Conservation (phyloP, 2,797 vertebrate species). For the Esox lucius region DNA sequence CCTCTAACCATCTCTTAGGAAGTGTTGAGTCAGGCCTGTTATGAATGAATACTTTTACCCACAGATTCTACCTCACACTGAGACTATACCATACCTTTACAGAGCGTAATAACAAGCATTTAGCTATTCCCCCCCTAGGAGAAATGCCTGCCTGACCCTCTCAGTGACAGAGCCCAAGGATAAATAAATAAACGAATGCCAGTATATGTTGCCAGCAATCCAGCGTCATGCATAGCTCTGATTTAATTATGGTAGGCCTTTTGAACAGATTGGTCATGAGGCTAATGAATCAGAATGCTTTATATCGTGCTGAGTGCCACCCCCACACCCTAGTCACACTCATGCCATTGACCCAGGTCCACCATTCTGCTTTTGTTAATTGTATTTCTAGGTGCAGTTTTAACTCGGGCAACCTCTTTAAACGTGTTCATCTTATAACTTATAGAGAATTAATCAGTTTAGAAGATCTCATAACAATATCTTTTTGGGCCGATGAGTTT, state of each 20-base stretch:
- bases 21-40: conserved; percentile 10
- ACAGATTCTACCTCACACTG: background rate
- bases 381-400: conserved; percentile 4
- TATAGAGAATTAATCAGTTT: conserved; percentile 18
- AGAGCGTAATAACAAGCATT: background rate
- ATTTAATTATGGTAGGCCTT: conserved; percentile 79
- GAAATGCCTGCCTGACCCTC: background rate
- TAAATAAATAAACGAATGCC: conserved; percentile 59
- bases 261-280: conserved; percentile 79
- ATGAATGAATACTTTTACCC: conserved; percentile 10
- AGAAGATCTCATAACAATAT: background rate
- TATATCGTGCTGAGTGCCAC: conserved; percentile 70
- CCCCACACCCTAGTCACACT: conserved; percentile 31
- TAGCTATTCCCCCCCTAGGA: background rate
- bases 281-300: conserved; percentile 78
- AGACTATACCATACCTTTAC: background rate
- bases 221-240: conserved; percentile 49
- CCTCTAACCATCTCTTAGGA: background rate
- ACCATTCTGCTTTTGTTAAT: conserved; percentile 1
- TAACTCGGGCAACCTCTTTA: conserved; percentile 14
- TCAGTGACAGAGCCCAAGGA: conserved; percentile 55
- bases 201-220: conserved; percentile 50
- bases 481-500: conserved; percentile 12
- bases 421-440: conserved; percentile 27
- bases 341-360: background rate